phyloP scores from a whole-genome alignment of 2,113 vertebrate genomes.

The Motacilla tschutschensis region DNA sequence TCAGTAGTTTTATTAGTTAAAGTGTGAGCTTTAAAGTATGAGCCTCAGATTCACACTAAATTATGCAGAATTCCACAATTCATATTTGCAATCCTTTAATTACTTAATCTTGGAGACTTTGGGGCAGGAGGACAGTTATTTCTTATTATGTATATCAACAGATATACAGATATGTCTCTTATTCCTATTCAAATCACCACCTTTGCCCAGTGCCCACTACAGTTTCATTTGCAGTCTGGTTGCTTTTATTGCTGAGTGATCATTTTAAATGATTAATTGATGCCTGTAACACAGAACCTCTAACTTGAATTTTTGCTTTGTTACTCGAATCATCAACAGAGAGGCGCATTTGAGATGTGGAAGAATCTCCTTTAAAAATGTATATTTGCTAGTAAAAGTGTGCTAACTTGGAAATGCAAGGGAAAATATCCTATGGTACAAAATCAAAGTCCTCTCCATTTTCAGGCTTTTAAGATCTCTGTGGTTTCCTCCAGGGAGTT shows the following conservation, averaged over 20 bases:
- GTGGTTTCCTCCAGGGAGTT: not conserved
- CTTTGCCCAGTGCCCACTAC: not conserved
- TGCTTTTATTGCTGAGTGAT: not conserved
- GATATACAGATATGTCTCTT: not conserved
- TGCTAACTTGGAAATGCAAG: not conserved
- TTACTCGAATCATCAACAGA: not conserved
- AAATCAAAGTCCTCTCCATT: not conserved
- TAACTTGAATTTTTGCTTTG: not conserved
- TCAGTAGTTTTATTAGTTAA: not conserved
- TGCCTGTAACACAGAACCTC: not conserved
- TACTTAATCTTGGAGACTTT: not conserved
- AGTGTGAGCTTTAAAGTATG: not conserved
- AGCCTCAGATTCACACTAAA: not conserved
- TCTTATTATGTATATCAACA: fast-evolving
- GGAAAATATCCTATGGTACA: not conserved
- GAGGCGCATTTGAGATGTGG: not conserved
- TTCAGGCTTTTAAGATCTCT: not conserved
- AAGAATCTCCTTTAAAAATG: not conserved
- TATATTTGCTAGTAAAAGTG: not conserved
- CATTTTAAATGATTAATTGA: not conserved
- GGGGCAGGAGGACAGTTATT: fast-evolving
- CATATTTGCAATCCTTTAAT: not conserved
- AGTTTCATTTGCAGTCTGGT: not conserved
- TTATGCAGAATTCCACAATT: not conserved
- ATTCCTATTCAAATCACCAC: not conserved